phyloP scores from a whole-genome alignment of 2,888 invertebrate genomes.

The Nebria brevicollis region DNA sequence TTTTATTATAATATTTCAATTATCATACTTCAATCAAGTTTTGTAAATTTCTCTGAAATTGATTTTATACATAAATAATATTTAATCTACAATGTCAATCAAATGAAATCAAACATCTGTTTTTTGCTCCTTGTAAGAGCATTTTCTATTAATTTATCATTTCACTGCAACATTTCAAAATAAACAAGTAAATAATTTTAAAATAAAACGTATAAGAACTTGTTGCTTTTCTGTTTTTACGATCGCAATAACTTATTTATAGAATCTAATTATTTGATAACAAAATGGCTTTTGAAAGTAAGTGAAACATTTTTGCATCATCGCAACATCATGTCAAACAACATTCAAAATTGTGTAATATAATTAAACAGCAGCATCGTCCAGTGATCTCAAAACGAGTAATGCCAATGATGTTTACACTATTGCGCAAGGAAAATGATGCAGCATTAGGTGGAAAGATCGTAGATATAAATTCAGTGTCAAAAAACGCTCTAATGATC shows the following conservation, averaged over 20 bases:
- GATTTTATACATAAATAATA: not conserved
- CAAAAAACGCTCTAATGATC: slow-evolving; percentile 18
- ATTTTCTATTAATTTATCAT: slow-evolving; percentile 25
- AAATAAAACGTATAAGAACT: not conserved
- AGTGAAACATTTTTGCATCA: slow-evolving; percentile 6
- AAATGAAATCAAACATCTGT: not conserved
- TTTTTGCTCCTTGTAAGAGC: not conserved
- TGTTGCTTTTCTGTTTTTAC: not conserved
- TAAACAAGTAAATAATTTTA: not conserved
- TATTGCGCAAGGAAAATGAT: slow-evolving; percentile 12
- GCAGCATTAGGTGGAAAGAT: slow-evolving; percentile 4
- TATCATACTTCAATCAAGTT: not conserved
- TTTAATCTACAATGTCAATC: not conserved
- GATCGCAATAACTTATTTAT: not conserved
- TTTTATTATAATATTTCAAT: not conserved
- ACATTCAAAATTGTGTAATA: slow-evolving; percentile 39
- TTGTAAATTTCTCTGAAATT: not conserved
- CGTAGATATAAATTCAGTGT: slow-evolving; percentile 6
- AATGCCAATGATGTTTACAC: not conserved
- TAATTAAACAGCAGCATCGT: slow-evolving; percentile 2
- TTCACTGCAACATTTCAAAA: slow-evolving; percentile 15
- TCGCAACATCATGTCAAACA: slow-evolving; percentile 10
- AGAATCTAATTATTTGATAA: not conserved
- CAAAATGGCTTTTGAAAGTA: slow-evolving; percentile 12
- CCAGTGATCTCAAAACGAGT: slow-evolving; percentile 13